phyloP scores from a whole-genome alignment of 2,888 invertebrate genomes.

The Tenthredo amoena region DNA sequence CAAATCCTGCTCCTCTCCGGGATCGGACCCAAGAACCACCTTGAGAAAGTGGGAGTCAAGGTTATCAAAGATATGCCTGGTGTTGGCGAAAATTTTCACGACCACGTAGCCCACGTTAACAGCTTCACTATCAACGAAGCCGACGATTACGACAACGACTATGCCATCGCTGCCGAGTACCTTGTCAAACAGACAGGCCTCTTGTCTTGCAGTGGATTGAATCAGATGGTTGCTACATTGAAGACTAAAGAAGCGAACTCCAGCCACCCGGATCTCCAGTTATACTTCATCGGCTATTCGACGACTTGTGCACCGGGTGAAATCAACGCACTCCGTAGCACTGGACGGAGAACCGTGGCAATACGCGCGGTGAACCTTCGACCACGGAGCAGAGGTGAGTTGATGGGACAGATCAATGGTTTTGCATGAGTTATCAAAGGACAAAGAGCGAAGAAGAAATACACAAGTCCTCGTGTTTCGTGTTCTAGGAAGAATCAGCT shows the following conservation, averaged over 20 bases:
- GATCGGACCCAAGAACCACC: not conserved
- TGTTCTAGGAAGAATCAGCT: conserved; percentile 78
- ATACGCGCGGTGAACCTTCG: conserved; percentile 80
- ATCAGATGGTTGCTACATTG: conserved; percentile 79
- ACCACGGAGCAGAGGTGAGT: conserved; percentile 82
- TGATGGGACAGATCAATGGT: not conserved
- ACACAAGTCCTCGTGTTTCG: not conserved
- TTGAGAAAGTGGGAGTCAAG: not conserved
- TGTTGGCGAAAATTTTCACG: not conserved
- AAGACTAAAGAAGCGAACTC: conserved; percentile 82
- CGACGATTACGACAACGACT: conserved; percentile 71
- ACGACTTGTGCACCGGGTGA: conserved; percentile 82
- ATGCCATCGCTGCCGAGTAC: conserved; percentile 83
- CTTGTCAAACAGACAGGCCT: conserved; percentile 74
- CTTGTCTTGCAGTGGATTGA: conserved; percentile 64
- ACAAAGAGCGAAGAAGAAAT: not conserved
- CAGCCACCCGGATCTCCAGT: conserved; percentile 84
- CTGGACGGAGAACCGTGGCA: conserved; percentile 64
- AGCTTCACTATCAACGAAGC: not conserved
- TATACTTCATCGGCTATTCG: conserved; percentile 84
- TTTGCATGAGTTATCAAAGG: not conserved
- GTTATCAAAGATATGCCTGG: conserved; percentile 1
- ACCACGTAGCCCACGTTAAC: not conserved
- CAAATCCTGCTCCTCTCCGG: not conserved
- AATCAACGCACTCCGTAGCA: conserved; percentile 73